Percentiles rank a stretch among this genome's conserved stretches.
These are phyloP conservation scores for Dioctria rufipes DNA, from an alignment of 2,888 invertebrate genomes.

Conservation along the genomic window DNA sequence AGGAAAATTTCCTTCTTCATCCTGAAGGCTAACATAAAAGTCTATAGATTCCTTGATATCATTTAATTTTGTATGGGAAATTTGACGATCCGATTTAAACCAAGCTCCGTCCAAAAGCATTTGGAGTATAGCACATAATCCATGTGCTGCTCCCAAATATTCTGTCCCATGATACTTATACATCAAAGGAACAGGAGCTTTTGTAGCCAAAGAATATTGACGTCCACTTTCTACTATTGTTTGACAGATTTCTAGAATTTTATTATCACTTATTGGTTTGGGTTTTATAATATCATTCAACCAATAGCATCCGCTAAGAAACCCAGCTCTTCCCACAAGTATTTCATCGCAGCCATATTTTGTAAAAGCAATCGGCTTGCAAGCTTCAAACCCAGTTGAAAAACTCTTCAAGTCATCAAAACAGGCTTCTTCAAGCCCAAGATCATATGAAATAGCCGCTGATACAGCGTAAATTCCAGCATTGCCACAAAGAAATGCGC, in stretches of 20 bases:
- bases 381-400: conserved; percentile 68
- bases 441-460: conserved; percentile 74
- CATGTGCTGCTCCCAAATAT: conserved; percentile 77
- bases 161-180: conserved; percentile 75
- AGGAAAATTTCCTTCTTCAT: conserved; percentile 82
- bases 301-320: conserved; percentile 84
- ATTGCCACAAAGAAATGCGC: conserved; percentile 84
- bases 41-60: conserved; percentile 80
- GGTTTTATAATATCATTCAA: conserved; percentile 72
- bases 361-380: conserved; percentile 74
- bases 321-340: conserved; percentile 89
- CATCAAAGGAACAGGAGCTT: conserved; percentile 81
- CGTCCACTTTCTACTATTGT: conserved; percentile 81
- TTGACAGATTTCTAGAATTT: conserved; percentile 78
- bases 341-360: conserved; percentile 85
- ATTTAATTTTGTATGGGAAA: conserved; percentile 71
- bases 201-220: conserved; percentile 76
- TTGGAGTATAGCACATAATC: conserved; percentile 78
- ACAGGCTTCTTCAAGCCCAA: conserved; percentile 71
- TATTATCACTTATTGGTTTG: conserved; percentile 69
- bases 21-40: conserved; percentile 75
- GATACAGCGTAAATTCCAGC: conserved; percentile 84
- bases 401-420: conserved; percentile 68
- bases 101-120: conserved; percentile 76
- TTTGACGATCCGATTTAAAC: conserved; percentile 65